These are phyloP conservation scores for Cryptocephalus moraei DNA, from an alignment of 2,888 invertebrate species.

Conservation along the genomic window DNA sequence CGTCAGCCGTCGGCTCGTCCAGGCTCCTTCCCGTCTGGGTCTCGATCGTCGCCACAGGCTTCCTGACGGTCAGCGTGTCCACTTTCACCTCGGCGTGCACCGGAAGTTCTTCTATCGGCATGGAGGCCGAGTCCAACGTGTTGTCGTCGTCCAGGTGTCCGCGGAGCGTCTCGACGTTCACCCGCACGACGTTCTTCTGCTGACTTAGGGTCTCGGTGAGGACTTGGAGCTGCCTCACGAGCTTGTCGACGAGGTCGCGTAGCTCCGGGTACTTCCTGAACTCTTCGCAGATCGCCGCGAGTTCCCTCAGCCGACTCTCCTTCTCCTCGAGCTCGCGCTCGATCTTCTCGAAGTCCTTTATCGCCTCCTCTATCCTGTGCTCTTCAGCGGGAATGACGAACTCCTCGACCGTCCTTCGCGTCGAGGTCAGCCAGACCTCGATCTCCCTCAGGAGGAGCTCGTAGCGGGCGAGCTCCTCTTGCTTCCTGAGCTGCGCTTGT, in stretches of 20 bases:
- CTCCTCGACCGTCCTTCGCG: constrained; percentile 28
- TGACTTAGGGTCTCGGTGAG: constrained; percentile 50
- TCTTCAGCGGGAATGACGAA: constrained; percentile 19
- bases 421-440: constrained; percentile 44
- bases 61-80: constrained; percentile 14
- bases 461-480: constrained; percentile 45
- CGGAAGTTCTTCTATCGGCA: constrained; percentile 57
- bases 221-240: constrained; percentile 47
- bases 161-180: constrained; percentile 47
- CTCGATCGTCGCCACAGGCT: constrained; percentile 42
- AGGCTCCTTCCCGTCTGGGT: constrained; percentile 60
- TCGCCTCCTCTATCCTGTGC: constrained; percentile 27
- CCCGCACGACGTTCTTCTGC: constrained; percentile 50
- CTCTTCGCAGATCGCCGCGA: constrained; percentile 40
- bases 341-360: constrained; percentile 29
- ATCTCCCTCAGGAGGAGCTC: constrained; percentile 43
- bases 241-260: constrained; percentile 36
- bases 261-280: constrained; percentile 42
- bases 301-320: constrained; percentile 39
- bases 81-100: constrained; percentile 22
- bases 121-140: constrained; percentile 56
- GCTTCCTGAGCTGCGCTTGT: constrained; percentile 42
- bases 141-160: constrained; percentile 43
- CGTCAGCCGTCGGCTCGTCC: constrained; percentile 43
- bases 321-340: constrained; percentile 37